Evolutionary conservation across 2,113 vertebrate species (phyloP).

Genomic region (Madoqua kirkii): DNA sequence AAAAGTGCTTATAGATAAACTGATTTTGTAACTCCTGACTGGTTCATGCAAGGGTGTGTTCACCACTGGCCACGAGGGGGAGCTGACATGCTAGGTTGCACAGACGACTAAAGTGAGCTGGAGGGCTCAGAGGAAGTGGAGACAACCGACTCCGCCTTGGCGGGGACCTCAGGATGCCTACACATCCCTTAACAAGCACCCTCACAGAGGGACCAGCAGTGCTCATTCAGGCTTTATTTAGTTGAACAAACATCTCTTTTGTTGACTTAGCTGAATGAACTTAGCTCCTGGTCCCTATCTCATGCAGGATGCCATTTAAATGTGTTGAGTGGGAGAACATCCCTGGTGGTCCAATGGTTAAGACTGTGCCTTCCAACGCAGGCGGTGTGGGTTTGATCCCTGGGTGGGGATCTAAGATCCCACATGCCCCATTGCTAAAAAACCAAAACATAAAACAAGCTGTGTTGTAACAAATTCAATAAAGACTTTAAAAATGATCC

Average conservation of each 20-base stretch:
- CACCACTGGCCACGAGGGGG: not conserved
- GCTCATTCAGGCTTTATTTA: not conserved
- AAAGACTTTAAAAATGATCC: not conserved
- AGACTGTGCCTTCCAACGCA: not conserved
- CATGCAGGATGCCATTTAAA: not conserved
- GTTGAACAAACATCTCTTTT: not conserved
- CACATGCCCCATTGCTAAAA: not conserved
- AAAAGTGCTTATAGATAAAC: not conserved
- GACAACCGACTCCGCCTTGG: rapidly evolving
- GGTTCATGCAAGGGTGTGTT: not conserved
- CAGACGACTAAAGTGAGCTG: not conserved
- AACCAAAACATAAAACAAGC: not conserved
- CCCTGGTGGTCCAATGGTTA: not conserved
- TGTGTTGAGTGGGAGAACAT: not conserved
- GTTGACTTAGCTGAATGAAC: not conserved
- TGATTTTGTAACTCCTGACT: not conserved
- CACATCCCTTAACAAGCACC: not conserved
- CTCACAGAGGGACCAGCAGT: not conserved
- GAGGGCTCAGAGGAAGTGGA: not conserved
- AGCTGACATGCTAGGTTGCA: not conserved
- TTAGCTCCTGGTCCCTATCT: not conserved
- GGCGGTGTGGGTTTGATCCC: not conserved
- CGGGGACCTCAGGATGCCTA: not conserved
- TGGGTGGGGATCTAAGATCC: not conserved
- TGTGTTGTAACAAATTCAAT: not conserved